Conservation (phyloP, 2,888 invertebrate genomes). For the Cryptus viduatorius region DNA sequence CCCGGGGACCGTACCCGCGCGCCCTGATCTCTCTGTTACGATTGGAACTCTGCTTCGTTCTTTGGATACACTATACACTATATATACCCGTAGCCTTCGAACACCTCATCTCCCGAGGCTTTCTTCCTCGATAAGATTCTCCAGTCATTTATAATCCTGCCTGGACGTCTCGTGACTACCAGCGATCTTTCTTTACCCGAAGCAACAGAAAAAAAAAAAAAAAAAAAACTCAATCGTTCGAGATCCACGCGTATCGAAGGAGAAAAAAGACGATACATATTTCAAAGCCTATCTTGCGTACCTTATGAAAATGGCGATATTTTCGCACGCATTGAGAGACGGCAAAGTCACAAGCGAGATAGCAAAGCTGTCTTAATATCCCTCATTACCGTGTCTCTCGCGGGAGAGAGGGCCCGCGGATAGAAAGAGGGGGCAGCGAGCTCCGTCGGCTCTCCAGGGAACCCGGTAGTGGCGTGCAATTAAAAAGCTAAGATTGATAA, state of each 20-base stretch:
- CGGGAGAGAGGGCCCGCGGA: constrained; percentile 49
- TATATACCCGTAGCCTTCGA: constrained; percentile 13
- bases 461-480: constrained; percentile 79
- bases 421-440: constrained; percentile 51
- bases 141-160: constrained; percentile 82
- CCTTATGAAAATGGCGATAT: constrained; percentile 75
- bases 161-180: constrained; percentile 51
- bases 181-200: constrained; percentile 17
- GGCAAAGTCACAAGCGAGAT: constrained; percentile 69
- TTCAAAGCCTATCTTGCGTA: not conserved
- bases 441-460: constrained; percentile 74
- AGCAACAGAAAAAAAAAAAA: constrained; percentile 26
- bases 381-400: constrained; percentile 79
- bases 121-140: constrained; percentile 79
- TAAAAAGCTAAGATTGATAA: constrained; percentile 84
- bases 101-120: constrained; percentile 64
- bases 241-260: not conserved
- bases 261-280: not conserved
- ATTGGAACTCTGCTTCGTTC: constrained; percentile 76
- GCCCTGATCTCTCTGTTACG: constrained; percentile 81
- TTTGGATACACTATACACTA: constrained; percentile 16
- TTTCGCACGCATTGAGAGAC: constrained; percentile 65
- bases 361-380: constrained; percentile 80
- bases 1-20: constrained; percentile 77
- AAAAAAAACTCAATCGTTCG: constrained; percentile 36